Base-by-base conservation (phyloP, 2,113 vertebrate species). In the Galeopterus variegatus region DNA sequence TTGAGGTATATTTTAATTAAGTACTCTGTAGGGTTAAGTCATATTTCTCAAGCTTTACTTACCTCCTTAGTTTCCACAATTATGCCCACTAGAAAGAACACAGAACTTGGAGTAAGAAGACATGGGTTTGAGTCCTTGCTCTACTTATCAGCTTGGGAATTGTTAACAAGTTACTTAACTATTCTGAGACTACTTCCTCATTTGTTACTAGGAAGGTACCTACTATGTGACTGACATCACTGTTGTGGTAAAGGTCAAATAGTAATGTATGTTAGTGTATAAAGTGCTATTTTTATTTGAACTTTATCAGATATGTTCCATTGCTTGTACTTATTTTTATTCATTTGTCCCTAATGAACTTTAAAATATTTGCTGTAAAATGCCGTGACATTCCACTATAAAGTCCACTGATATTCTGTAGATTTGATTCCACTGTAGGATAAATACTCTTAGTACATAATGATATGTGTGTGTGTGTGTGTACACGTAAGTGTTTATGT, bases 361-460 rank as follows among this genome's bases (percentile, higher is more conserved):
- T 90, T 45, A 80, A 80, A 90, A 90, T 80, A 26, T 52, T 75
- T 93, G 19, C 70, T 93, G 33, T 54, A 75, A 93, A 23, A 56
- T 93, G 50, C 75, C 26, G 17, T 76, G 50, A 84, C 26, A 23
- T 76, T 76, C 15, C 58, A 26, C 15, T 75, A 6, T 85, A 85
- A 76, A 65, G 18, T 75, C 24, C 8, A 18, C 33, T 36, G 33
- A 26, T 60, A 58, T 4, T 50, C 41, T 50, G 5, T 88, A 45
- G 14, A 33, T 81, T 80, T 75, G 45, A 8, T 93, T 75, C 70
- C 76, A 36, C 13, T 54, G 5, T 65, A 65, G 26, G 58, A 41
- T 73, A 76, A 18, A 18, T 84, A 73, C n/a, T 75, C 45, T 31
- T 92, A 15, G 58, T 65, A 45, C n/a, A 54, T 93, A 54, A 54